Conservation (phyloP, 2,888 invertebrate genomes). For the Ochropleura plecta region DNA sequence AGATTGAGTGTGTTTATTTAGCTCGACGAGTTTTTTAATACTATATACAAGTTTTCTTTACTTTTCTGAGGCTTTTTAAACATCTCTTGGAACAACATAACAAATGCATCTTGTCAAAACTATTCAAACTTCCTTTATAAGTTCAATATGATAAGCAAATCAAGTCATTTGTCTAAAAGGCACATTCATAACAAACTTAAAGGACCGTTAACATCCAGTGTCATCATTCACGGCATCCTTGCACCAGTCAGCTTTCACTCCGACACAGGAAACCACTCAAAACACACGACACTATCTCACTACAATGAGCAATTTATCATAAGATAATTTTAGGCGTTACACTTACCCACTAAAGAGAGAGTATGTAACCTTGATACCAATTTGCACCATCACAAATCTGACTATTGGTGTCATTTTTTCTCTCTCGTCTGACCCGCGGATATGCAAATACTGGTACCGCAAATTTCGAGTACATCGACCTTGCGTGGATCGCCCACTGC, state of each 20-base stretch:
- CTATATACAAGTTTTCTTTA: neutral
- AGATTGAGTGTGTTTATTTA: constrained; percentile 50
- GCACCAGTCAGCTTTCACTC: constrained; percentile 84
- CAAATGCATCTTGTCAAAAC: constrained; percentile 4
- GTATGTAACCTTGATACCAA: constrained; percentile 88
- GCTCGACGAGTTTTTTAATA: constrained; percentile 6
- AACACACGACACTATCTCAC: constrained; percentile 85
- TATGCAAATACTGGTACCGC: constrained; percentile 89
- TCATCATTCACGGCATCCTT: constrained; percentile 80
- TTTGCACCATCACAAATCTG: constrained; percentile 82
- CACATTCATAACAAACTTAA: constrained; percentile 48
- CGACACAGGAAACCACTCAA: constrained; percentile 88
- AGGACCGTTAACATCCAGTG: constrained; percentile 67
- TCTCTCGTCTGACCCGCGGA: constrained; percentile 80
- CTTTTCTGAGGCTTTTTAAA: neutral
- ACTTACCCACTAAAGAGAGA: constrained; percentile 90
- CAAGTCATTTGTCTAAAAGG: constrained; percentile 42
- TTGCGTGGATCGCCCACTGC: constrained; percentile 84
- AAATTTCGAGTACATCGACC: constrained; percentile 89
- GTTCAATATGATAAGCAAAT: constrained; percentile 31
- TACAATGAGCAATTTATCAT: constrained; percentile 90
- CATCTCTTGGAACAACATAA: neutral
- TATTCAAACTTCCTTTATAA: constrained; percentile 24
- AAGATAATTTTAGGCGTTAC: constrained; percentile 88
- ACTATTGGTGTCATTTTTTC: constrained; percentile 88